Evolutionary conservation across 2,888 invertebrate genomes (phyloP).

Genomic region (Nebria salina): DNA sequence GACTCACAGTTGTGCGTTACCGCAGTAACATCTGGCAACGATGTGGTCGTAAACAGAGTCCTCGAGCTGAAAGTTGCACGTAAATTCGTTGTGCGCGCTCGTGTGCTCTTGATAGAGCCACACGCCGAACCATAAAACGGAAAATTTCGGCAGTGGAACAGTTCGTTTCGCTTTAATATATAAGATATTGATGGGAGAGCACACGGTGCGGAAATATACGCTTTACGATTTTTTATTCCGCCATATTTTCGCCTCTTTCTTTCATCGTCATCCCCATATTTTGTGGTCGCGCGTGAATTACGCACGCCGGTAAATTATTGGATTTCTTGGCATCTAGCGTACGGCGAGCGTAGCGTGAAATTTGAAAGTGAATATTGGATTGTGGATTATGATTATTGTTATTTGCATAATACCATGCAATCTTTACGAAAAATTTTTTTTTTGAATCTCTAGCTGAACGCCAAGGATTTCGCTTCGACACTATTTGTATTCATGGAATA

Average conservation of each 20-base stretch:
- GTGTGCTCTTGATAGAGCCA: conserved; percentile 56
- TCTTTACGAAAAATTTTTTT: background rate
- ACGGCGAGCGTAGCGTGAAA: background rate
- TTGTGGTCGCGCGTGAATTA: conserved; percentile 9
- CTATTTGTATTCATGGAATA: conserved; percentile 44
- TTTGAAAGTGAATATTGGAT: conserved; percentile 27
- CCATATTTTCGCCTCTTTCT: conserved; percentile 12
- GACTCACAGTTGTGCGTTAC: conserved; percentile 30
- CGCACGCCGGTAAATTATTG: conserved; percentile 23
- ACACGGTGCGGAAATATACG: background rate
- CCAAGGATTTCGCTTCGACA: background rate
- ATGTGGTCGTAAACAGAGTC: conserved; percentile 46
- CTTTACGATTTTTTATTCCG: conserved; percentile 32
- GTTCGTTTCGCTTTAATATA: conserved; percentile 47
- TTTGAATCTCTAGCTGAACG: background rate
- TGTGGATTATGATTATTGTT: conserved; percentile 32
- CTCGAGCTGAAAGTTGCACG: conserved; percentile 36
- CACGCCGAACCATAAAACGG: conserved; percentile 55
- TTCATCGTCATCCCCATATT: background rate
- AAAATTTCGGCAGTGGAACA: conserved; percentile 54
- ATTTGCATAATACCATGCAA: background rate
- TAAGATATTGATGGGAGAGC: conserved; percentile 41
- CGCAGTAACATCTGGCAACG: conserved; percentile 46
- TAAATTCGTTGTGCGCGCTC: conserved; percentile 49
- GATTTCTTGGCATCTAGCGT: conserved; percentile 25